These are phyloP conservation scores for Oreohelix idahoensis DNA, from an alignment of 1,140 invertebrate species.

Conservation along the genomic window DNA sequence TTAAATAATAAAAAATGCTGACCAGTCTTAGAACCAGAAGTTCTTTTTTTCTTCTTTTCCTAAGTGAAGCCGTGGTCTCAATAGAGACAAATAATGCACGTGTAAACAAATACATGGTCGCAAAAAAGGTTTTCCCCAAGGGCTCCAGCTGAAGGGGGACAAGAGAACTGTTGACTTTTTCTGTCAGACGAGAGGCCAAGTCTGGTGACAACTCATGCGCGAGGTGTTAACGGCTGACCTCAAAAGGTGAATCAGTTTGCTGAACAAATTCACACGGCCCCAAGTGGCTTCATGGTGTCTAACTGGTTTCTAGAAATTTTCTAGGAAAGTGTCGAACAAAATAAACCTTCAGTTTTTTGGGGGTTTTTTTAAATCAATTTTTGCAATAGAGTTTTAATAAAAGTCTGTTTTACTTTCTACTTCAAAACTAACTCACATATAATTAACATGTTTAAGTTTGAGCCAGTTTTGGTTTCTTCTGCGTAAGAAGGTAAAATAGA, in stretches of 20 bases:
- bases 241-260: conserved; percentile 22
- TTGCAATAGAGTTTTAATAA: too few species aligned
- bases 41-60: background rate
- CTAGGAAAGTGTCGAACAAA: background rate
- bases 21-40: background rate
- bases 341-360: too few species aligned
- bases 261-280: conserved; percentile 18
- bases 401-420: too few species aligned
- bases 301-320: background rate
- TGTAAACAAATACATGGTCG: background rate
- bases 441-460: too few species aligned
- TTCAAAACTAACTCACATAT: too few species aligned
- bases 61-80: background rate
- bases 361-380: too few species aligned
- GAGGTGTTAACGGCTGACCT: conserved; percentile 23
- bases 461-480: too few species aligned
- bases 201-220: conserved; percentile 5
- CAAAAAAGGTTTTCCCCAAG: background rate
- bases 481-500: too few species aligned
- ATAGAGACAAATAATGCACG: background rate
- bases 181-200: background rate
- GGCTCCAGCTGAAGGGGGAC: background rate
- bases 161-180: background rate
- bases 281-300: background rate
- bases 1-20: background rate